Evolutionary conservation across 1,140 invertebrate genomes (phyloP).

Genomic region (Aphaenogaster rudis): DNA sequence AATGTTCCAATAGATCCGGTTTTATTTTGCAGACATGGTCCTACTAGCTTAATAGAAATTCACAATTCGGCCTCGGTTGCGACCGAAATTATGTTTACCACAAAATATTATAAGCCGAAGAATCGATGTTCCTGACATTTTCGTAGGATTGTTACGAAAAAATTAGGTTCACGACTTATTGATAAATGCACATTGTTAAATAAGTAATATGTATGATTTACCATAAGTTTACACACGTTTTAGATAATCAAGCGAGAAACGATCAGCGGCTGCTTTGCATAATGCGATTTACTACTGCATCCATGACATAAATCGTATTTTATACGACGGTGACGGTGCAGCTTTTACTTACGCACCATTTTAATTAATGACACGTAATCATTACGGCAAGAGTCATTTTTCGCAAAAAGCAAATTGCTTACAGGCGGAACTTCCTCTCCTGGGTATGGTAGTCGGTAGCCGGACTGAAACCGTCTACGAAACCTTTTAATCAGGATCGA

Average conservation of each 20-base stretch:
- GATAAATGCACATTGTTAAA: not conserved
- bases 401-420: slow-evolving; percentile 45
- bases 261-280: slow-evolving; percentile 24
- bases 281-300: slow-evolving; percentile 38
- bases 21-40: too few species aligned
- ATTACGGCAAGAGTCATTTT: not conserved
- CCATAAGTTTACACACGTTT: not conserved
- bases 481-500: slow-evolving; percentile 81
- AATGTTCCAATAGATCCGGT: too few species aligned
- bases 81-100: not conserved
- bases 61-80: not conserved
- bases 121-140: not conserved
- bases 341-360: slow-evolving; percentile 37
- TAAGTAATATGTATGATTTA: not conserved
- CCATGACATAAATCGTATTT: slow-evolving; percentile 43
- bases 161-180: not conserved
- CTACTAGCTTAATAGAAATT: too few species aligned
- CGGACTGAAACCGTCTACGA: slow-evolving; percentile 65
- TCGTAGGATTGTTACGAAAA: not conserved
- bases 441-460: slow-evolving; percentile 36
- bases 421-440: slow-evolving; percentile 23
- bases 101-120: not conserved
- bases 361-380: slow-evolving; percentile 57
- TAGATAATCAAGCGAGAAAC: slow-evolving; percentile 16
- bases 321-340: slow-evolving; percentile 12